These are phyloP conservation scores for Drosophila mauritiana DNA, from an alignment of 1,140 invertebrate species.

Conservation along the genomic window DNA sequence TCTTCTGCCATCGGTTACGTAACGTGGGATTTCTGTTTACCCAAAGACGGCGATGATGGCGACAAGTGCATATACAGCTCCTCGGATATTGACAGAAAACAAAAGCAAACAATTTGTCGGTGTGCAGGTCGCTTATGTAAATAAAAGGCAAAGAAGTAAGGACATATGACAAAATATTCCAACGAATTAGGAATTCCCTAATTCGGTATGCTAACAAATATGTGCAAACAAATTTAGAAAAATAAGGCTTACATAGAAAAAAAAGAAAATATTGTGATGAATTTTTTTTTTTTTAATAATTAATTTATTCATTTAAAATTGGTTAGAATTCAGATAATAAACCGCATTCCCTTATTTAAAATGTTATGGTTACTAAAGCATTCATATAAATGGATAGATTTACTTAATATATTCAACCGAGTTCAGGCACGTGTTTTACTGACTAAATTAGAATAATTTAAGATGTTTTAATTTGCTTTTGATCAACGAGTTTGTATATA, in stretches of 20 bases:
- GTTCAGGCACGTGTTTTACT: background rate
- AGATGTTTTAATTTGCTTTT: background rate
- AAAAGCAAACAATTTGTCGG: slow-evolving; percentile 79
- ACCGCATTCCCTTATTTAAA: background rate
- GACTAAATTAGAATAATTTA: background rate
- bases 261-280: too few relatives aligned
- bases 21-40: slow-evolving; percentile 75
- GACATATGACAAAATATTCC: background rate
- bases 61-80: slow-evolving; percentile 68
- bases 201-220: background rate
- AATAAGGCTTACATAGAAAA: background rate
- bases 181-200: slow-evolving; percentile 24
- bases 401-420: background rate
- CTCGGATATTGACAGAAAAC: slow-evolving; percentile 77
- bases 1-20: slow-evolving; percentile 44
- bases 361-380: background rate
- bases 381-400: background rate
- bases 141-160: slow-evolving; percentile 52
- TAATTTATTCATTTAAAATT: too few relatives aligned
- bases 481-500: background rate
- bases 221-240: background rate
- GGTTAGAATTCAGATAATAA: too few relatives aligned
- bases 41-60: slow-evolving; percentile 61
- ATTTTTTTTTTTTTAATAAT: too few relatives aligned
- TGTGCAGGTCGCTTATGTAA: slow-evolving; percentile 69